Conservation (phyloP, 1,140 invertebrate species). For the Pinna nobilis region DNA sequence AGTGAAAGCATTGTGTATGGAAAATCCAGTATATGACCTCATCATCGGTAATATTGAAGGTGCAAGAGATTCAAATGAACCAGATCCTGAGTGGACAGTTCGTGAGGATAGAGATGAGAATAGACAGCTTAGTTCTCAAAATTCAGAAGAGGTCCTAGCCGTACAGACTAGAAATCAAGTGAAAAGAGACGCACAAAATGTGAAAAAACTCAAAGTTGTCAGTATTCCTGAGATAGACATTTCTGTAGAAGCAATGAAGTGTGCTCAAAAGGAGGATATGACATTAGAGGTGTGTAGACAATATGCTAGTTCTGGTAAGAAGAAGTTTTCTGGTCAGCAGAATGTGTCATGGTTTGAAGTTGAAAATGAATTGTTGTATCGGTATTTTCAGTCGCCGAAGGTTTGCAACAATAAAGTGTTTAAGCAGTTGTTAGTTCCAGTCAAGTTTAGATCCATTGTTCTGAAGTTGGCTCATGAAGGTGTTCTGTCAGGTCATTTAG, state of each 20-base stretch:
- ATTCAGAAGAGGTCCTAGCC: not conserved
- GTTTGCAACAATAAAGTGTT: constrained; percentile 4
- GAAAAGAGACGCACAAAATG: not conserved
- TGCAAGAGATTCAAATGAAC: constrained; percentile 6
- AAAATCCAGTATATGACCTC: constrained; percentile 39
- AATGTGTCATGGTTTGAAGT: not conserved
- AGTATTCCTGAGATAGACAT: not conserved
- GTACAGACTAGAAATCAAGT: constrained; percentile 1
- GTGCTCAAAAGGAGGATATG: not conserved
- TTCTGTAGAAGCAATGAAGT: not conserved
- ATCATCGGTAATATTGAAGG: constrained; percentile 43
- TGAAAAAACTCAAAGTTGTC: not conserved
- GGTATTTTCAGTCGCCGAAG: constrained; percentile 17
- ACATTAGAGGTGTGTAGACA: not conserved
- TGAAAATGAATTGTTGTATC: constrained; percentile 17
- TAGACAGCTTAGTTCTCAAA: not conserved
- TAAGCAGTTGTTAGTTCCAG: constrained; percentile 27
- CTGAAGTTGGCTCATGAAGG: constrained; percentile 38
- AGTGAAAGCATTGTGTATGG: constrained; percentile 29
- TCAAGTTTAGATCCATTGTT: constrained; percentile 10
- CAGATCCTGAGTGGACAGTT: not conserved
- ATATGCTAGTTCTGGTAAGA: not conserved
- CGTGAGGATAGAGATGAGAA: not conserved
- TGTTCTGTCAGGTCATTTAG: constrained; percentile 36
- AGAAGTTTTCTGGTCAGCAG: not conserved